These are phyloP conservation scores for Peromyscus melanophrys DNA, from an alignment of 2,797 vertebrate species.

Conservation along the genomic window DNA sequence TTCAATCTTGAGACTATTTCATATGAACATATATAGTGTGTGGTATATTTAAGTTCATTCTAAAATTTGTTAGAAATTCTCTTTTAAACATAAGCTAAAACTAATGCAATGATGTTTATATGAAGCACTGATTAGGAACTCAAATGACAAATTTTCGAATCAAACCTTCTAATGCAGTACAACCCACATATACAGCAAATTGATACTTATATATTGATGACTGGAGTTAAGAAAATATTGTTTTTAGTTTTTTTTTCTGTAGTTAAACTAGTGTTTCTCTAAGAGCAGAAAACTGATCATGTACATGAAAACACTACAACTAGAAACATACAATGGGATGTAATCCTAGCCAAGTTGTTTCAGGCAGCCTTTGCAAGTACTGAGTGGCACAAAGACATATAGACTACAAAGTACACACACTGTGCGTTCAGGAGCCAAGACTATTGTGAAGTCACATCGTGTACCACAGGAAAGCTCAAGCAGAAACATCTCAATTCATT, in stretches of 20 bases:
- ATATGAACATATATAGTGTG: neutral
- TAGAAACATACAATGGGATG: neutral
- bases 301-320: neutral
- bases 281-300: neutral
- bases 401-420: neutral
- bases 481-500: neutral
- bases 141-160: neutral
- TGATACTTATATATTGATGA: neutral
- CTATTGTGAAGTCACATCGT: neutral
- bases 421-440: neutral
- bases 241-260: neutral
- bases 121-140: neutral
- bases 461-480: neutral
- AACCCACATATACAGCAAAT: neutral
- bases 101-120: neutral
- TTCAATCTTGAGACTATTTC: too few relatives aligned
- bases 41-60: neutral
- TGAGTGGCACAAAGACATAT: too few relatives aligned
- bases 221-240: neutral
- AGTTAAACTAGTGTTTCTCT: neutral
- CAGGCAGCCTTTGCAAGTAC: neutral
- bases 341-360: neutral
- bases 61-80: neutral
- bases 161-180: neutral
- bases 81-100: neutral